phyloP scores from a whole-genome alignment of 2,888 invertebrate species.

The Temnothorax unifasciatus region DNA sequence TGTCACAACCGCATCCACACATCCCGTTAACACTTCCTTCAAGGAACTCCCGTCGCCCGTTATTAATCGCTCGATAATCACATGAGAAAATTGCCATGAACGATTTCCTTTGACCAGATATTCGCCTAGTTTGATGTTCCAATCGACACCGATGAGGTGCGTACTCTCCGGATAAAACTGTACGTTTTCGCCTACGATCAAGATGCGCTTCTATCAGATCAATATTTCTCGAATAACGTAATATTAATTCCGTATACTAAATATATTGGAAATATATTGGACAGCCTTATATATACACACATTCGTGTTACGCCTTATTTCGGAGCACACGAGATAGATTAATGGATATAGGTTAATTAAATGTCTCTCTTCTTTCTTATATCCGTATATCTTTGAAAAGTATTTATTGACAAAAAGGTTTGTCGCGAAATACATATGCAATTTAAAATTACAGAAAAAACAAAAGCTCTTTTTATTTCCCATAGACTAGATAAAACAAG shows the following conservation, averaged over 20 bases:
- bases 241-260: not conserved
- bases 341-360: not conserved
- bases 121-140: conserved; percentile 79
- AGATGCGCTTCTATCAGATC: not conserved
- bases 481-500: no score
- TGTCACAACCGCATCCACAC: conserved; percentile 81
- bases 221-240: not conserved
- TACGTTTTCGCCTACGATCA: conserved; percentile 80
- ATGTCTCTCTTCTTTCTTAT: no score
- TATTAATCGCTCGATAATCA: conserved; percentile 80
- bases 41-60: conserved; percentile 81
- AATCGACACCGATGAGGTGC: conserved; percentile 81
- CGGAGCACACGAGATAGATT: not conserved
- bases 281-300: not conserved
- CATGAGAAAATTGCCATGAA: conserved; percentile 80
- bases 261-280: not conserved
- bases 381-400: not conserved
- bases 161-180: conserved; percentile 81
- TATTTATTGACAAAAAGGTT: no score
- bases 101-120: conserved; percentile 78
- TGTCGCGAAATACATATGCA: not conserved
- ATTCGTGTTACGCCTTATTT: not conserved
- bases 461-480: not conserved
- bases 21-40: conserved; percentile 75
- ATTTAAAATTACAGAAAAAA: not conserved